Evolutionary conservation across 2,113 vertebrate species (phyloP).

Genomic region (Panthera leo): DNA sequence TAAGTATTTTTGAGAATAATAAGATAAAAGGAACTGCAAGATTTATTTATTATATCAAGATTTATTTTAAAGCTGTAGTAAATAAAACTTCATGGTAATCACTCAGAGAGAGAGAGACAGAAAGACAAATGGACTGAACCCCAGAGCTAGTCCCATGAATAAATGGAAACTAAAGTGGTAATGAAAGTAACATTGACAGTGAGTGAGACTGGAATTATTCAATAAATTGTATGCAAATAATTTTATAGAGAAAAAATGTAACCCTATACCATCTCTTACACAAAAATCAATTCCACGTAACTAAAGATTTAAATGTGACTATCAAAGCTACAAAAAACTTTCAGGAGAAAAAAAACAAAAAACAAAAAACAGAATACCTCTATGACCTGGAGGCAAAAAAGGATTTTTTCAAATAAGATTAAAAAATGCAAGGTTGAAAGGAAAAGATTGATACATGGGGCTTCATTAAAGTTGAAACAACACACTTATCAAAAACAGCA

Average conservation of each 20-base stretch:
- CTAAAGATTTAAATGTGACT: not conserved
- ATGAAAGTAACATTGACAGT: not conserved
- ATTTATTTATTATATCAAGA: not conserved
- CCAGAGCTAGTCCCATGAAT: not conserved
- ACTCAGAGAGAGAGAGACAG: not conserved
- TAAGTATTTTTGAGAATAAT: not conserved
- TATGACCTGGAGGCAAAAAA: not conserved
- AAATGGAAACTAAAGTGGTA: not conserved
- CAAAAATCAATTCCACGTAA: not conserved
- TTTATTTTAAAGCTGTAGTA: not conserved
- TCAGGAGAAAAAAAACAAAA: not conserved
- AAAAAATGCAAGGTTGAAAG: not conserved
- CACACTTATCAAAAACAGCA: not conserved
- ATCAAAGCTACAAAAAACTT: not conserved
- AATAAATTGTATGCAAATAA: not conserved
- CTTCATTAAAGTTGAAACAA: constrained; percentile 29
- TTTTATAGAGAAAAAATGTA: not conserved
- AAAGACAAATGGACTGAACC: not conserved
- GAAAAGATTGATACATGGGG: not conserved
- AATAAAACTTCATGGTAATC: not conserved
- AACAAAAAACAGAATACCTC: not conserved
- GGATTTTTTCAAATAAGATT: not conserved
- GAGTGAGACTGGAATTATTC: not conserved
- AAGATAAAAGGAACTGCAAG: not conserved
- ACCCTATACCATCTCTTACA: not conserved